Evolutionary conservation across 1,140 invertebrate species (phyloP).

Genomic region (Eulimnadia texana): DNA sequence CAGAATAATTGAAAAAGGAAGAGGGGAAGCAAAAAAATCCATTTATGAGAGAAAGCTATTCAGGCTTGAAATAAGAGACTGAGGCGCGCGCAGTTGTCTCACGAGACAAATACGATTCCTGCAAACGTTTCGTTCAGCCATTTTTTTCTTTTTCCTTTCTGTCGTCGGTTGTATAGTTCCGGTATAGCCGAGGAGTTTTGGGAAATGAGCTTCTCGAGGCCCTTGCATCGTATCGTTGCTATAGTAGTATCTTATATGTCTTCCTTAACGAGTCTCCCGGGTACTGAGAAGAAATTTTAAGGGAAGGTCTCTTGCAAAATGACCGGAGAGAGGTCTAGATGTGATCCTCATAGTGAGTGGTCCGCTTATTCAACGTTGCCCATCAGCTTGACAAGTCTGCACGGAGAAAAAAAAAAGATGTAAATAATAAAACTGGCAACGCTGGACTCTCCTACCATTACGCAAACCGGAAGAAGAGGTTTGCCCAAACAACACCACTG

Average conservation of each 20-base stretch:
- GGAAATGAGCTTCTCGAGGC: not conserved
- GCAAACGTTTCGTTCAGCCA: not conserved
- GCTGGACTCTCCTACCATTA: no score
- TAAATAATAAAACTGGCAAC: not conserved
- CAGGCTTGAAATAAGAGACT: not conserved
- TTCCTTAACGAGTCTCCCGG: not conserved
- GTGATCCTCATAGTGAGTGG: not conserved
- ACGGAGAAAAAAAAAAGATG: not conserved
- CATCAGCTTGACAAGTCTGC: not conserved
- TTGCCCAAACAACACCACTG: no score
- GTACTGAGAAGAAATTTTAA: not conserved
- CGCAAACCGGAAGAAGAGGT: no score
- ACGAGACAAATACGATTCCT: not conserved
- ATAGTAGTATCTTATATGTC: not conserved
- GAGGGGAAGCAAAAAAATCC: no score
- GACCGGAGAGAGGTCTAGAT: not conserved
- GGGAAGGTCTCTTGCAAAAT: not conserved
- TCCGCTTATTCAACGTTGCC: not conserved
- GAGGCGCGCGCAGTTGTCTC: not conserved
- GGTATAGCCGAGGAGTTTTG: not conserved
- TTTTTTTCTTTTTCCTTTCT: not conserved
- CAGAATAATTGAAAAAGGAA: no score
- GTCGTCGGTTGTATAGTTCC: not conserved
- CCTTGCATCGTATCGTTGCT: no score
- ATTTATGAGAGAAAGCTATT: not conserved